These are phyloP conservation scores for Xestobium rufovillosum DNA, from an alignment of 2,888 invertebrate genomes.

Conservation along the genomic window DNA sequence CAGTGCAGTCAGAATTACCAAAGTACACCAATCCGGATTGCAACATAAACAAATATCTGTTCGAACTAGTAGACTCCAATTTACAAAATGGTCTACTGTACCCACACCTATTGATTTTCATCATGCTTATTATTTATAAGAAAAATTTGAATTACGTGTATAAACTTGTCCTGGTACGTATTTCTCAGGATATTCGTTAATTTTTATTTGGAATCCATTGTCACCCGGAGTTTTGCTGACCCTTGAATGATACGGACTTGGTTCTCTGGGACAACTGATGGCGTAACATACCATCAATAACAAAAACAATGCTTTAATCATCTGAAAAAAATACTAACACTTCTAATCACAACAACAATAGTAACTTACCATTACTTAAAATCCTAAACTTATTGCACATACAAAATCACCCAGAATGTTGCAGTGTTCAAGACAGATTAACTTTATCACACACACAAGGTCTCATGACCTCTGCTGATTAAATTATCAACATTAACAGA, in stretches of 20 bases:
- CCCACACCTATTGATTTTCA: background rate
- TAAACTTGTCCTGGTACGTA: conserved; percentile 80
- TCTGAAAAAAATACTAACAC: conserved; percentile 1
- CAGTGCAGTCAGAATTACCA: background rate
- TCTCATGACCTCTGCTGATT: too few relatives aligned
- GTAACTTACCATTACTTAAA: too few relatives aligned
- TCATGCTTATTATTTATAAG: background rate
- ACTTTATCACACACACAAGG: too few relatives aligned
- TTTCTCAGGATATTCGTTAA: conserved; percentile 71
- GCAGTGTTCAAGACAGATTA: too few relatives aligned
- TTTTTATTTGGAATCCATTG: conserved; percentile 75
- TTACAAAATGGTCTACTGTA: too few relatives aligned
- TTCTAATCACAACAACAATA: too few relatives aligned
- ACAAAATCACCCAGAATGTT: too few relatives aligned
- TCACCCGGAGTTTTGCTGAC: conserved; percentile 64
- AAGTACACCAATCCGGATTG: too few relatives aligned
- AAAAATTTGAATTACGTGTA: conserved; percentile 51
- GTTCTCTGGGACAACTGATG: conserved; percentile 43
- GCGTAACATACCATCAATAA: conserved; percentile 11
- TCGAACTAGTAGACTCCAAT: too few relatives aligned
- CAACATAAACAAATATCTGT: too few relatives aligned
- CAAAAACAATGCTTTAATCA: conserved; percentile 7
- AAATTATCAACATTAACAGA: too few relatives aligned
- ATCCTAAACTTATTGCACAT: too few relatives aligned
- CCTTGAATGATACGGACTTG: conserved; percentile 43